phyloP scores from a whole-genome alignment of 1,140 invertebrate species.

The Lepidurus couesii region DNA sequence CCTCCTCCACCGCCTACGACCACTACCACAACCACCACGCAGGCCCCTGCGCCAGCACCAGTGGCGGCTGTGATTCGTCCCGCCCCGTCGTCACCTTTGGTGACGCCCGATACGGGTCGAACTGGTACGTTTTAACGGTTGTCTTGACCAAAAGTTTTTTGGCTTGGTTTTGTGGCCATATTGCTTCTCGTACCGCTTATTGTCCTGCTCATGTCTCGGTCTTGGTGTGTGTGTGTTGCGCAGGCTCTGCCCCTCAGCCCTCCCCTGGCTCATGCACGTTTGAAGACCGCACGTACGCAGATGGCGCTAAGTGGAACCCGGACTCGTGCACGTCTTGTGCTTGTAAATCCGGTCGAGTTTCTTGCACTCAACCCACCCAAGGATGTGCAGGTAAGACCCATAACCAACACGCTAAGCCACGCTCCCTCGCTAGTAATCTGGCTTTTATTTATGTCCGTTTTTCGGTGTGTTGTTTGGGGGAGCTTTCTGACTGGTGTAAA shows the following conservation, averaged over 20 bases:
- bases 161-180: not conserved
- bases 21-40: slow-evolving; percentile 22
- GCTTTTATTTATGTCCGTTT: not conserved
- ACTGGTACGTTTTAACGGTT: slow-evolving; percentile 4
- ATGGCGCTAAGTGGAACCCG: slow-evolving; percentile 57
- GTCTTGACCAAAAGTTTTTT: not conserved
- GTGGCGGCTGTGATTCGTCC: slow-evolving; percentile 19
- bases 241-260: slow-evolving; percentile 24
- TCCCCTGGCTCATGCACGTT: slow-evolving; percentile 43
- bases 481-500: not conserved
- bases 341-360: slow-evolving; percentile 53
- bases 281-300: slow-evolving; percentile 52
- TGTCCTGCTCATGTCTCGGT: slow-evolving; percentile 19
- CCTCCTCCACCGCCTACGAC: slow-evolving; percentile 28
- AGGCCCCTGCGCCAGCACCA: slow-evolving; percentile 27
- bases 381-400: slow-evolving; percentile 38
- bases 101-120: not conserved
- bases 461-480: not conserved
- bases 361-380: slow-evolving; percentile 47
- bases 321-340: slow-evolving; percentile 59
- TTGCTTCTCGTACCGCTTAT: slow-evolving; percentile 24
- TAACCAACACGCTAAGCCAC: slow-evolving; percentile 15
- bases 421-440: not conserved
- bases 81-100: slow-evolving; percentile 24
- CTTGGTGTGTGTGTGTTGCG: slow-evolving; percentile 28